Evolutionary conservation across 1,140 invertebrate species (phyloP).

Genomic region (Gyrodactylus salaris): DNA sequence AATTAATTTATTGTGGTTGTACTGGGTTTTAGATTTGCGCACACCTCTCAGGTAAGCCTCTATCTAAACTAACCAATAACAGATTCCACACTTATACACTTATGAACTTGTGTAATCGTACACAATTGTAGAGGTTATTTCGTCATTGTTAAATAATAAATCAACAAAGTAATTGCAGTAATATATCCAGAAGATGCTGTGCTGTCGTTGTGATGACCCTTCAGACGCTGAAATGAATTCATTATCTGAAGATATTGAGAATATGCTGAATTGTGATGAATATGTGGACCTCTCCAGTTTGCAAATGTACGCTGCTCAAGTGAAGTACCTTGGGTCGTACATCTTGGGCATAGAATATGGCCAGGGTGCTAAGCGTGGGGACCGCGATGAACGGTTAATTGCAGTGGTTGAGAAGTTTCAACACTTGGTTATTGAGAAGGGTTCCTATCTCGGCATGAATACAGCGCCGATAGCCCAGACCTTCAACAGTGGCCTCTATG

Average conservation of each 20-base stretch:
- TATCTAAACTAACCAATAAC: too few relatives aligned
- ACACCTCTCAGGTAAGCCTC: too few relatives aligned
- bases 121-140: too few relatives aligned
- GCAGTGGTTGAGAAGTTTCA: background rate
- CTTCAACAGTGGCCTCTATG: background rate
- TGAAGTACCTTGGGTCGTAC: background rate
- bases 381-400: background rate
- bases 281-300: background rate
- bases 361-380: background rate
- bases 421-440: background rate
- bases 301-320: background rate
- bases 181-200: background rate
- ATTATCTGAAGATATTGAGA: background rate
- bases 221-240: background rate
- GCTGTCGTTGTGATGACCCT: background rate
- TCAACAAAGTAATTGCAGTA: background rate
- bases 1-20: too few relatives aligned
- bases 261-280: background rate
- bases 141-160: too few relatives aligned
- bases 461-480: background rate
- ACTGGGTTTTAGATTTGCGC: too few relatives aligned
- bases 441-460: background rate
- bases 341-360: background rate
- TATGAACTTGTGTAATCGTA: too few relatives aligned
- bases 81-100: too few relatives aligned